Percentiles rank a stretch among this genome's conserved stretches.
These are phyloP conservation scores for Crotalus helleri DNA, from an alignment of 2,113 vertebrate genomes.

Conservation along the genomic window DNA sequence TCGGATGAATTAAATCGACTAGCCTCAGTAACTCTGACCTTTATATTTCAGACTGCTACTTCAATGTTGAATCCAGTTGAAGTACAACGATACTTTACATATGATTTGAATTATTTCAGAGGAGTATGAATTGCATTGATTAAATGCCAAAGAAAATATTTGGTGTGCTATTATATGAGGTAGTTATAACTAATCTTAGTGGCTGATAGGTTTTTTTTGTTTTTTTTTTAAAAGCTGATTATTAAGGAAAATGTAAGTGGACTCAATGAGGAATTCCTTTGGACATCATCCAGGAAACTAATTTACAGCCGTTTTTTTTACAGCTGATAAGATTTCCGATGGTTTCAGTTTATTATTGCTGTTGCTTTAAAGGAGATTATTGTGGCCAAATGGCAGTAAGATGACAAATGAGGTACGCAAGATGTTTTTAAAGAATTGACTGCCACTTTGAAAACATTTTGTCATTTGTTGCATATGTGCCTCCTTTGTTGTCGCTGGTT, in stretches of 20 bases:
- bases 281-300: conserved; percentile 42
- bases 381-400: background rate
- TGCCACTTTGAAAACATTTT: background rate
- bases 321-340: conserved; percentile 18
- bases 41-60: background rate
- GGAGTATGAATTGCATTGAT: background rate
- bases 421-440: background rate
- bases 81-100: background rate
- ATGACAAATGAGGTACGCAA: background rate
- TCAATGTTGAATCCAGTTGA: background rate
- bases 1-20: background rate
- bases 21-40: background rate
- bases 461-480: background rate
- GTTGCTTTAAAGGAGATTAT: background rate
- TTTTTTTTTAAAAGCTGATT: conserved; percentile 10
- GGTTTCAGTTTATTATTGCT: background rate
- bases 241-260: conserved; percentile 63
- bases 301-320: conserved; percentile 47
- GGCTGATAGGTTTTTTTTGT: background rate
- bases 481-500: background rate
- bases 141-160: background rate
- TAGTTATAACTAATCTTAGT: background rate
- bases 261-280: conserved; percentile 50
- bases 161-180: background rate
- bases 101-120: background rate